A percentile compares a stretch with the other conserved stretches of the same genome.
Conservation (phyloP, 2,113 vertebrate genomes). For the Ariopsis seemanni region DNA sequence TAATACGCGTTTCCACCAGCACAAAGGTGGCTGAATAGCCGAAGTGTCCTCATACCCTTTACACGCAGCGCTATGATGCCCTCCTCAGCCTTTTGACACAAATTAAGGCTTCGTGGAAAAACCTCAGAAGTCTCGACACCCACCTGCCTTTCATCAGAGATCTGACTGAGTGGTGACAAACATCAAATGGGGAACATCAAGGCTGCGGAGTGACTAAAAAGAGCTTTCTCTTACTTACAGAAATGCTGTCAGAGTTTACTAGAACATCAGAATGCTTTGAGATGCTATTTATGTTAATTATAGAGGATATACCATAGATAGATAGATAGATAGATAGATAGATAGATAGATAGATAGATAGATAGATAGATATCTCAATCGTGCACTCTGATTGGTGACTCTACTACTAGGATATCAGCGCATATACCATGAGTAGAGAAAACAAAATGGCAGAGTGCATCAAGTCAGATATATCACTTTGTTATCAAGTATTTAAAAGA, state of each 20-base stretch:
- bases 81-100: background rate
- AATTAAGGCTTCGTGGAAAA: background rate
- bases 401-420: too few relatives aligned
- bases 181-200: conserved; percentile 26
- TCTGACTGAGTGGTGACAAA: conserved; percentile 12
- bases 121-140: background rate
- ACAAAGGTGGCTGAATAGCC: background rate
- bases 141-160: conserved; percentile 22
- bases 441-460: too few relatives aligned
- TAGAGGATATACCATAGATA: too few relatives aligned
- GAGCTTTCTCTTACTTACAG: background rate
- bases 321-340: too few relatives aligned
- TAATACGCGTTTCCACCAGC: conserved; percentile 36
- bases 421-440: too few relatives aligned
- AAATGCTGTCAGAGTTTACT: background rate
- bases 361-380: too few relatives aligned
- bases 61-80: background rate
- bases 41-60: background rate
- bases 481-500: too few relatives aligned
- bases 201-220: background rate
- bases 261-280: conserved; percentile 5
- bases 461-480: too few relatives aligned
- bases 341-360: too few relatives aligned
- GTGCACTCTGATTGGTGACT: too few relatives aligned
- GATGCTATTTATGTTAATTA: background rate